Conservation (phyloP, 1,140 invertebrate species). For the Euwallacea similis region DNA sequence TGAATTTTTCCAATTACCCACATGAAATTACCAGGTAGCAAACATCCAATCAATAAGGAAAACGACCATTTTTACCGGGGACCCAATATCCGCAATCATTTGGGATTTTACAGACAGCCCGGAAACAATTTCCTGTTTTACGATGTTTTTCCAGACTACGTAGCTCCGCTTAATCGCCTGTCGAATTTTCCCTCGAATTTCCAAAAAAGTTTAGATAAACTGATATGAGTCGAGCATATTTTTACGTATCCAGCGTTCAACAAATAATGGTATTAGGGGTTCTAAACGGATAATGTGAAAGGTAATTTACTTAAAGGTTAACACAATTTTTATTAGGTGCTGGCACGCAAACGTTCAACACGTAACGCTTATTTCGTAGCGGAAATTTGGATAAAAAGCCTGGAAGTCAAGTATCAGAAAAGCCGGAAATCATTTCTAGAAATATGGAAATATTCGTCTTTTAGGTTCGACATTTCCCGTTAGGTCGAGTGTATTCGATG, state of each 20-base stretch:
- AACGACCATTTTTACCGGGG: neutral
- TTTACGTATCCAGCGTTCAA: too few relatives aligned
- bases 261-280: neutral
- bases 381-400: slow-evolving; percentile 13
- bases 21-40: too few relatives aligned
- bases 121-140: slow-evolving; percentile 25
- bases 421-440: too few relatives aligned
- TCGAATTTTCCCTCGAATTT: too few relatives aligned
- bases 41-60: too few relatives aligned
- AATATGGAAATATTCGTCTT: too few relatives aligned
- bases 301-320: neutral
- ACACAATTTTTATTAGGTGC: slow-evolving; percentile 8
- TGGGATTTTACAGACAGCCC: neutral
- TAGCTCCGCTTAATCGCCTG: slow-evolving; percentile 2
- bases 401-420: neutral
- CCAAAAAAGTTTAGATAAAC: too few relatives aligned
- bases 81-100: slow-evolving; percentile 15
- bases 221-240: too few relatives aligned
- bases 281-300: neutral
- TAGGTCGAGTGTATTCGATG: too few relatives aligned
- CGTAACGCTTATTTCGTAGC: slow-evolving; percentile 5
- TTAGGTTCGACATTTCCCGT: too few relatives aligned
- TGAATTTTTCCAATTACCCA: too few relatives aligned
- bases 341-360: slow-evolving; percentile 12
- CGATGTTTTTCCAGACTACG: slow-evolving; percentile 13